A percentile compares a stretch with the other conserved stretches of the same genome.
Evolutionary conservation across 2,888 invertebrate genomes (phyloP).

Genomic region (Rotaria sp.): DNA sequence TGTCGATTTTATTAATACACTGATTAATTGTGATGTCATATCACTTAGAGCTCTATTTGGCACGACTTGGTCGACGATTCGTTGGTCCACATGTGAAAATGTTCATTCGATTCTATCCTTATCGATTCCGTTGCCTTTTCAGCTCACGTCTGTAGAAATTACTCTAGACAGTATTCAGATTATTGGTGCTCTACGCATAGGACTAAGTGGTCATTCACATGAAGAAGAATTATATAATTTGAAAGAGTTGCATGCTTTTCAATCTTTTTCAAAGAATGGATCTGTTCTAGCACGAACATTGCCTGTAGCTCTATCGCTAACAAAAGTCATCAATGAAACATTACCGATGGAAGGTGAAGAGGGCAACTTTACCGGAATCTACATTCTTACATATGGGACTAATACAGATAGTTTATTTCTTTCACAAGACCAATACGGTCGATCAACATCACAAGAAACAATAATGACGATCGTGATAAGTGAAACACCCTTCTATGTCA

Average conservation of each 20-base stretch:
- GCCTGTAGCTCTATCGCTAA: not conserved
- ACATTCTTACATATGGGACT: not conserved
- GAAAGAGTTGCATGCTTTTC: not conserved
- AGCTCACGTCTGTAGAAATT: not conserved
- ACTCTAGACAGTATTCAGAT: too few species aligned
- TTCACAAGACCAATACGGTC: not conserved
- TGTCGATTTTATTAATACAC: not conserved
- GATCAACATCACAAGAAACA: not conserved
- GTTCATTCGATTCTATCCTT: not conserved
- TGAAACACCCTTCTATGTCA: not conserved
- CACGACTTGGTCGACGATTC: not conserved
- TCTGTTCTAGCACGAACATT: not conserved
- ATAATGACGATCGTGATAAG: not conserved
- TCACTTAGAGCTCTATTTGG: not conserved
- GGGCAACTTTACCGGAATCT: not conserved
- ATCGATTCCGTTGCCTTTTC: not conserved
- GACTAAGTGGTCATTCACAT: not conserved
- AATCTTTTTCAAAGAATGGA: not conserved
- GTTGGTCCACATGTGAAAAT: not conserved
- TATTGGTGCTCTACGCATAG: not conserved
- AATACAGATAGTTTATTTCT: not conserved
- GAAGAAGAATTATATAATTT: not conserved
- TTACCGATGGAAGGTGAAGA: not conserved
- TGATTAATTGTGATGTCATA: not conserved
- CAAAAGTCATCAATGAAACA: not conserved